These are phyloP conservation scores for Cheilinus undulatus DNA, from an alignment of 2,113 vertebrate genomes.

Conservation along the genomic window DNA sequence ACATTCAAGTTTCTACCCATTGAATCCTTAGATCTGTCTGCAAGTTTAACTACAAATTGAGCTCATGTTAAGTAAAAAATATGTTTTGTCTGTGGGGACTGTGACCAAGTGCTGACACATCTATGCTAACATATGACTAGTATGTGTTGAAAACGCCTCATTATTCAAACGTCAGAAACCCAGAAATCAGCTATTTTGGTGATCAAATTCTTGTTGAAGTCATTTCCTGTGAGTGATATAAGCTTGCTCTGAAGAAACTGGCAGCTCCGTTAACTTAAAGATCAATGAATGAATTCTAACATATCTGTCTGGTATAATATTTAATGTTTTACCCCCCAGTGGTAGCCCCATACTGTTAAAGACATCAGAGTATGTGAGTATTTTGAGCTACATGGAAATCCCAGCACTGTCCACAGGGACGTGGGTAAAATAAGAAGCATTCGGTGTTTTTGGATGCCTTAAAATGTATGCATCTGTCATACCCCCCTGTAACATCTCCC, in stretches of 20 bases:
- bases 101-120: too few relatives aligned
- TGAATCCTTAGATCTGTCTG: neutral
- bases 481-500: neutral
- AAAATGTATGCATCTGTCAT: neutral
- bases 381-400: conserved; percentile 16
- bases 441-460: neutral
- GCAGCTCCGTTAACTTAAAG: too few relatives aligned
- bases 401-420: conserved; percentile 34
- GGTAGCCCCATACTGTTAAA: neutral
- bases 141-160: too few relatives aligned
- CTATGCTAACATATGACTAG: too few relatives aligned
- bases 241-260: too few relatives aligned
- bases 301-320: neutral
- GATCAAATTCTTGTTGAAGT: too few relatives aligned
- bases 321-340: neutral
- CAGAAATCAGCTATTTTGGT: too few relatives aligned
- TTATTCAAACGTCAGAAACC: too few relatives aligned
- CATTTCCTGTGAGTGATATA: too few relatives aligned
- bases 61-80: too few relatives aligned
- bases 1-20: neutral
- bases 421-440: conserved; percentile 16
- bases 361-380: neutral
- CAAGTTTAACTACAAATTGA: neutral
- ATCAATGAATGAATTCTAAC: too few relatives aligned
- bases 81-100: too few relatives aligned